Base-by-base conservation (phyloP, 1,140 invertebrate genomes). In the Telenomus remus region DNA sequence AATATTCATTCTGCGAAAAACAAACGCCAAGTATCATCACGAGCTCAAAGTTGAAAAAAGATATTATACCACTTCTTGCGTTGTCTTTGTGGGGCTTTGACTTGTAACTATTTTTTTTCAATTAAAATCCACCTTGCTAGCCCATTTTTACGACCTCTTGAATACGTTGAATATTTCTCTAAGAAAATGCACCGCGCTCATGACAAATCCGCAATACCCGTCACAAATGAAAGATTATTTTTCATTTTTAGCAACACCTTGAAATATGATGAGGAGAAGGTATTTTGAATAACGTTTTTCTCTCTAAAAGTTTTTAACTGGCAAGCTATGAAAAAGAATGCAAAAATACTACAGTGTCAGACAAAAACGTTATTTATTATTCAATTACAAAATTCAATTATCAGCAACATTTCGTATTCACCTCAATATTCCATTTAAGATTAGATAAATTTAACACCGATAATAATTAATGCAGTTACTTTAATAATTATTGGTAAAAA, bases 191-290 rank as follows among this genome's bases (percentile, higher is more conserved):
- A 39, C 9, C n/a, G 8, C 37, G n/a, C 9, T 9, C n/a, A n/a
- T 39, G 37, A 39, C 37, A 4, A n/a, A 9, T 39, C 37, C n/a
- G n/a, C 37, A 39, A 39, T 39, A 39, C 9, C 37, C n/a, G 37
- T 39, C 37, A 39, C 37, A 39, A n/a, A 39, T 39, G 37, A 39
- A 11, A n/a, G 9, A 39, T 39, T 39, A 39, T 11, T 11, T n/a
- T 39, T 39, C n/a, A 39, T n/a, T 39, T 39, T n/a, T n/a, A 39
- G 37, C 37, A 9, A 39, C n/a, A 39, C 37, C 37, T 9, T 39
- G 37, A n/a, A 39, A 39, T 39, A 39, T 39, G 9, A 39, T 39
- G 8, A 9, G n/a, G 34, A 6, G 9, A 39, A 39, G 9, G n/a
- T 39, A 27, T 27, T 27, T 27, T 27, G 19, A 6, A 27, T 27